Conservation (phyloP, 2,797 vertebrate genomes). For the Carcharodon carcharias region DNA sequence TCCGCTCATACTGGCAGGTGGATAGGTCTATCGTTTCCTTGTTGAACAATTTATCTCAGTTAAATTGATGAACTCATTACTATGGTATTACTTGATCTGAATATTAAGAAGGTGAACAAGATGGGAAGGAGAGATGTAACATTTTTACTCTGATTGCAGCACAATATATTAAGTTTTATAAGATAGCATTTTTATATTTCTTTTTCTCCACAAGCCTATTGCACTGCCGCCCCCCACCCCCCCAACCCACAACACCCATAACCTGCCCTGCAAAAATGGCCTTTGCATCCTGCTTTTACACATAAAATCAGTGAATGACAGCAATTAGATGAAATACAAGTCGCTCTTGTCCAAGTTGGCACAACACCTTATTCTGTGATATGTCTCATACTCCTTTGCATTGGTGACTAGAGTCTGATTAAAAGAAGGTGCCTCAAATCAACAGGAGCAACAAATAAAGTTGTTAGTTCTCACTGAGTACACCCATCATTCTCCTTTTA, state of each 20-base stretch:
- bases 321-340: neutral
- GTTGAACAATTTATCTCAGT: conserved; percentile 78
- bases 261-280: neutral
- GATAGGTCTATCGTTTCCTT: conserved; percentile 70
- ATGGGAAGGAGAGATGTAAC: conserved; percentile 65
- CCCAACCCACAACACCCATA: neutral
- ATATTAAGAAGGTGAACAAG: conserved; percentile 77
- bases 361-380: neutral
- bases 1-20: conserved; percentile 65
- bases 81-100: conserved; percentile 67
- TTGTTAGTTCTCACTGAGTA: neutral
- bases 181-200: neutral
- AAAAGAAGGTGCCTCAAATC: neutral
- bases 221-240: neutral
- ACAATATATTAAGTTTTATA: conserved; percentile 57
- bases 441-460: neutral
- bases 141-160: conserved; percentile 62
- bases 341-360: neutral
- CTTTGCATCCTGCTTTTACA: neutral
- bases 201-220: neutral
- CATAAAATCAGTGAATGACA: neutral
- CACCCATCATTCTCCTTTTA: neutral
- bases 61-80: conserved; percentile 82
- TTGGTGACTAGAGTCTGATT: neutral
- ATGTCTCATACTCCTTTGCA: neutral